phyloP scores from a whole-genome alignment of 2,113 vertebrate genomes.

The Hipposideros armiger region DNA sequence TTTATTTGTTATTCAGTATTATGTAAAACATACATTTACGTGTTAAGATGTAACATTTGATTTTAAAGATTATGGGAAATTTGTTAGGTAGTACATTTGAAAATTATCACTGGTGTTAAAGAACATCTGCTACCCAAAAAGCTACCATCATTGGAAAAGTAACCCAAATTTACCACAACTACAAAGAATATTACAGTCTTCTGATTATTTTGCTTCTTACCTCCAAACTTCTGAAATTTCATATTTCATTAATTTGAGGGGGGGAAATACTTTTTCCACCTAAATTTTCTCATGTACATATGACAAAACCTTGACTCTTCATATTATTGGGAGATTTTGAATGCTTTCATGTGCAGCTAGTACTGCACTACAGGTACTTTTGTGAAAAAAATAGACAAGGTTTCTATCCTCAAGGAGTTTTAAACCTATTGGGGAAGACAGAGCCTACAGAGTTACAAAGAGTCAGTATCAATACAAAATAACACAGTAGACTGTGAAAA shows the following conservation, averaged over 20 bases:
- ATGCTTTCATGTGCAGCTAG: background rate
- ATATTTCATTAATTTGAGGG: background rate
- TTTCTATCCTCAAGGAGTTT: background rate
- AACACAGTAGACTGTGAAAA: background rate
- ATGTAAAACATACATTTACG: background rate
- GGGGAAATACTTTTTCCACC: background rate
- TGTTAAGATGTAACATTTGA: constrained; percentile 31
- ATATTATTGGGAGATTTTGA: constrained; percentile 9
- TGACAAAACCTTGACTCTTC: constrained; percentile 8
- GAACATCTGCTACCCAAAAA: constrained; percentile 46
- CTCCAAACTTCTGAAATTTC: constrained; percentile 48
- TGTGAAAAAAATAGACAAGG: background rate
- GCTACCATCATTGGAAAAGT: background rate
- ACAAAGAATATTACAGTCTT: constrained; percentile 21
- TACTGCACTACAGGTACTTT: background rate
- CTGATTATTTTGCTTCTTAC: constrained; percentile 44
- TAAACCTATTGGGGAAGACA: background rate
- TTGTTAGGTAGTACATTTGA: constrained; percentile 35
- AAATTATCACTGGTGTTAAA: constrained; percentile 22
- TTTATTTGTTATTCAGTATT: constrained; percentile 40
- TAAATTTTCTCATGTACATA: background rate
- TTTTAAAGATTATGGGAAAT: constrained; percentile 44
- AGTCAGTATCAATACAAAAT: background rate
- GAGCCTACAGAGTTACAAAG: background rate
- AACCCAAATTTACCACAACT: constrained; percentile 16